Conservation (phyloP, 2,888 invertebrate genomes). For the Corbicula japonica region DNA sequence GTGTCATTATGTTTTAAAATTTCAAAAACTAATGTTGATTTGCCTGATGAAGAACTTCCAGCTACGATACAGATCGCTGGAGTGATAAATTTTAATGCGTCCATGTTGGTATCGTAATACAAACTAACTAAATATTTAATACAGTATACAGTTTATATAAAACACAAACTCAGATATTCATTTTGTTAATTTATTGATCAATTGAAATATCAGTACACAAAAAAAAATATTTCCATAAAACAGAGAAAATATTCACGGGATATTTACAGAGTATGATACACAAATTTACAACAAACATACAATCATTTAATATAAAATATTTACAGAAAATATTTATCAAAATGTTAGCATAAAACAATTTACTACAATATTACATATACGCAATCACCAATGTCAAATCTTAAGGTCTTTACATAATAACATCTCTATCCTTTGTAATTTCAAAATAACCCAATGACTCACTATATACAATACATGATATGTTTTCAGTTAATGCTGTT, state of each 20-base stretch:
- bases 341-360: not conserved
- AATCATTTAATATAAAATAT: not conserved
- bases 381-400: not conserved
- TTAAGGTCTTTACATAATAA: not conserved
- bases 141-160: not conserved
- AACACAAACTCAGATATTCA: not conserved
- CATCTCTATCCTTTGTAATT: constrained; percentile 5
- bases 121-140: not conserved
- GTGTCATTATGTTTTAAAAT: constrained; percentile 28
- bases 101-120: constrained; percentile 5
- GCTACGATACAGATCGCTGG: constrained; percentile 31
- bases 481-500: constrained; percentile 22
- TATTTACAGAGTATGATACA: too few species aligned
- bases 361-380: not conserved
- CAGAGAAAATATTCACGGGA: too few species aligned
- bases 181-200: not conserved
- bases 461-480: constrained; percentile 29
- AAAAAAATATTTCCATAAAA: too few species aligned
- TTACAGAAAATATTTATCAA: not conserved
- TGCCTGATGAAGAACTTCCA: constrained; percentile 16
- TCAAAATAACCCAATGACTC: constrained; percentile 20
- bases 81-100: constrained; percentile 16
- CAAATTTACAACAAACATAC: too few species aligned
- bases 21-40: constrained; percentile 25
- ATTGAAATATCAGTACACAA: not conserved